Percentiles rank a stretch among this genome's conserved stretches.
These are phyloP conservation scores for Pseudomyrmex pallidus DNA, from an alignment of 1,140 invertebrate genomes.

Conservation along the genomic window DNA sequence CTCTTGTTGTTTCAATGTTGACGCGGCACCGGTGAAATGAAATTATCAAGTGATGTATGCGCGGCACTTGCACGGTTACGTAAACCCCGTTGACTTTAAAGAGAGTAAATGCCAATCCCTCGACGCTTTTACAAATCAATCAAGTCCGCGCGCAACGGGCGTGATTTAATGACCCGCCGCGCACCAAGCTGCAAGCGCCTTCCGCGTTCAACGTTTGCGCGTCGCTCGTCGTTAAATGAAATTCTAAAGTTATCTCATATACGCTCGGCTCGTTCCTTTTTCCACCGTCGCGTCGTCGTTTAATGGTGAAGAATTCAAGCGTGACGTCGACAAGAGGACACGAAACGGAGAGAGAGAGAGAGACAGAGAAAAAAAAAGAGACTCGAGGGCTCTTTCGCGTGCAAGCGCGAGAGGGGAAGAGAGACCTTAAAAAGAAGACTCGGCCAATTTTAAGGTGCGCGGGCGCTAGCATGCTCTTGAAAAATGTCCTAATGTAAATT, in stretches of 20 bases:
- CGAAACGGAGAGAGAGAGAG: neutral
- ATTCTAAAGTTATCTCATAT: slow-evolving; percentile 58
- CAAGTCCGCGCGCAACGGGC: slow-evolving; percentile 32
- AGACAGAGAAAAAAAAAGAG: neutral
- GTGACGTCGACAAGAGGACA: slow-evolving; percentile 59
- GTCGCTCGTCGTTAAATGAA: slow-evolving; percentile 49
- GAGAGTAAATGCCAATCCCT: slow-evolving; percentile 9
- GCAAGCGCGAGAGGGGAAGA: neutral
- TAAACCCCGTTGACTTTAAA: slow-evolving; percentile 45
- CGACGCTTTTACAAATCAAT: slow-evolving; percentile 54
- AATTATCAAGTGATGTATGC: slow-evolving; percentile 52
- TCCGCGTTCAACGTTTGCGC: slow-evolving; percentile 34
- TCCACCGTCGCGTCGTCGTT: slow-evolving; percentile 52
- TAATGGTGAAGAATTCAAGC: slow-evolving; percentile 70
- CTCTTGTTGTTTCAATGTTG: slow-evolving; percentile 33
- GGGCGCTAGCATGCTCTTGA: slow-evolving; percentile 70
- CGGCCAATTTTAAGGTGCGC: slow-evolving; percentile 72
- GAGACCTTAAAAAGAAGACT: slow-evolving; percentile 69
- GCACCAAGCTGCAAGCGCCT: neutral
- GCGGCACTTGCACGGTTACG: slow-evolving; percentile 42
- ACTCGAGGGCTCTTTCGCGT: slow-evolving; percentile 54
- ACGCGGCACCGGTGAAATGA: slow-evolving; percentile 21
- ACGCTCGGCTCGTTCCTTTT: slow-evolving; percentile 49
- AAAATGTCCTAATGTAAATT: slow-evolving; percentile 81
- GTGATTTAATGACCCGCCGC: slow-evolving; percentile 49